phyloP scores from a whole-genome alignment of 2,113 vertebrate species.

The Stegostoma tigrinum region DNA sequence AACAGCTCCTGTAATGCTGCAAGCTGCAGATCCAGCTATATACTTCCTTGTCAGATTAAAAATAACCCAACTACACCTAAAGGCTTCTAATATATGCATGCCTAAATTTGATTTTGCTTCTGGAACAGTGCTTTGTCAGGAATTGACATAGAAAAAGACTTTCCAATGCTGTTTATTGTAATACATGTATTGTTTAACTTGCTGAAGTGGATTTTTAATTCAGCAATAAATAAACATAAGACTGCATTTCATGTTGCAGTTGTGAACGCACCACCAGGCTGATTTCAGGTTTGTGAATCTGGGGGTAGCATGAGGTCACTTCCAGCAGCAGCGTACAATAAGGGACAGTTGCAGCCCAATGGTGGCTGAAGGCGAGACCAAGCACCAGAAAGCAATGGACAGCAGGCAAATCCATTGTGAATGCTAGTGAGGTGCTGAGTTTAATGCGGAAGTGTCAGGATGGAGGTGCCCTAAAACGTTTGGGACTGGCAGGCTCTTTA shows the following conservation, averaged over 20 bases:
- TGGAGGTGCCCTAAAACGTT: no score
- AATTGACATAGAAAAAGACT: conserved; percentile 8
- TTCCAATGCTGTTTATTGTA: neutral
- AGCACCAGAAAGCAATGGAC: no score
- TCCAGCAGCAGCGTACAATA: no score
- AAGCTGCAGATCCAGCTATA: neutral
- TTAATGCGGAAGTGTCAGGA: no score
- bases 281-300: neutral
- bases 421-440: no score
- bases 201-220: neutral
- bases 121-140: neutral
- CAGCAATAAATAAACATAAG: neutral
- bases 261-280: neutral
- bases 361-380: no score
- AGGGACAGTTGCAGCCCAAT: no score
- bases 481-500: no score
- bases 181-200: neutral
- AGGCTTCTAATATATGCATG: neutral
- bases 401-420: no score
- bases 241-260: neutral
- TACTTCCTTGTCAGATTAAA: neutral
- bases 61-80: neutral
- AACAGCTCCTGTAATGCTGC: neutral
- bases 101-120: neutral
- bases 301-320: no score